Evolutionary conservation across 2,113 vertebrate species (phyloP).

Genomic region (Calyptommatus sinebrachiatus): DNA sequence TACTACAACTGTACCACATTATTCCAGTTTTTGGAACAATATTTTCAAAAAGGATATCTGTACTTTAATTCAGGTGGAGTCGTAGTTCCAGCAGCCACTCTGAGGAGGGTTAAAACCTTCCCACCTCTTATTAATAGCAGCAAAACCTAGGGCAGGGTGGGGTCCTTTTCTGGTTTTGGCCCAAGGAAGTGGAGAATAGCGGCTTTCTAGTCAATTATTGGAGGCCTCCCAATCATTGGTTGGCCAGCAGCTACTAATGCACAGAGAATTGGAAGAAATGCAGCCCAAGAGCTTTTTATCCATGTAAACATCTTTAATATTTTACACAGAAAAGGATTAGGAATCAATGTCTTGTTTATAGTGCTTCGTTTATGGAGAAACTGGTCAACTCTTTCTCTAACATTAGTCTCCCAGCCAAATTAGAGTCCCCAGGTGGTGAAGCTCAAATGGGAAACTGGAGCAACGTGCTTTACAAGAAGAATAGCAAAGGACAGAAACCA

Average conservation of each 20-base stretch:
- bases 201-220: not conserved
- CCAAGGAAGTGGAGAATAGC: not conserved
- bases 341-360: conserved; percentile 68
- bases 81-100: too few species aligned
- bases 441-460: not conserved
- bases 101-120: not conserved
- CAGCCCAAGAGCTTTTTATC: conserved; percentile 45
- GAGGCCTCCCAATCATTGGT: conserved; percentile 53
- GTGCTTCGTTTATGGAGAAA: conserved; percentile 47
- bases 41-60: too few species aligned
- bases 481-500: too few species aligned
- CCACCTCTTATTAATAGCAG: not conserved
- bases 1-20: too few species aligned
- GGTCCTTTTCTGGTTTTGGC: not conserved
- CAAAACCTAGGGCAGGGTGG: not conserved
- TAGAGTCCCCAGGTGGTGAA: conserved; percentile 18
- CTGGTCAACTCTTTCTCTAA: conserved; percentile 9
- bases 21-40: too few species aligned
- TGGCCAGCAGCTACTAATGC: conserved; percentile 49
- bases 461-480: too few species aligned
- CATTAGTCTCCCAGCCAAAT: not conserved
- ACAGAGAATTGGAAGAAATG: conserved; percentile 30
- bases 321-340: conserved; percentile 59
- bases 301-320: conserved; percentile 74
- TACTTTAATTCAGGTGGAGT: too few species aligned